Evolutionary conservation across 2,888 invertebrate species (phyloP).

Genomic region (Ochropleura plecta): DNA sequence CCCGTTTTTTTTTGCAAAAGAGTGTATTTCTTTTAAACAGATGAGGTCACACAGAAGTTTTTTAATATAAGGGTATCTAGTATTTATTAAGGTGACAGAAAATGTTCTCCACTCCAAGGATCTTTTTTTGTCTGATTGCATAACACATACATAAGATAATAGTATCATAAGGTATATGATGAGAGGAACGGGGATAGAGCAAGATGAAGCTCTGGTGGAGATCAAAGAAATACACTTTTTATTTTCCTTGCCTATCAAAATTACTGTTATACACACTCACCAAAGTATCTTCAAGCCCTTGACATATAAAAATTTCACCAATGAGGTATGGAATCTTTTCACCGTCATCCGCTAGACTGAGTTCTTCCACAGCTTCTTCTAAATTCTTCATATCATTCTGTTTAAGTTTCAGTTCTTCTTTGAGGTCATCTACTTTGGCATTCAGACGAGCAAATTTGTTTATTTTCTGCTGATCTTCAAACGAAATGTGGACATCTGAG

Average conservation of each 20-base stretch:
- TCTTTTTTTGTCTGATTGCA: background rate
- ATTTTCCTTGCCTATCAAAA: background rate
- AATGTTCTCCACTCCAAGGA: too few relatives aligned
- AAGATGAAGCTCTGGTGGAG: background rate
- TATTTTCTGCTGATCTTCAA: conserved; percentile 99
- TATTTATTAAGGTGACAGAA: too few relatives aligned
- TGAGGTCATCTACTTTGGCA: conserved; percentile 97
- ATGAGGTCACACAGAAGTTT: background rate
- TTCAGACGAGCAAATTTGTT: conserved; percentile 98
- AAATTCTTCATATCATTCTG: conserved; percentile 97
- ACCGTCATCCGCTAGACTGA: conserved; percentile 94
- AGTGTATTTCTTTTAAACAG: background rate
- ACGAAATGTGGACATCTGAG: conserved; percentile 98
- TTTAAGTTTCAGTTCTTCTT: conserved; percentile 96
- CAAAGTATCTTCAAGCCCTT: conserved; percentile 94
- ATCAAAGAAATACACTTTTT: background rate
- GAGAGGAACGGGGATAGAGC: background rate
- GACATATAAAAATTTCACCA: conserved; percentile 97
- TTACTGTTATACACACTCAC: conserved; percentile 80
- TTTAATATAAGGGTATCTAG: too few relatives aligned
- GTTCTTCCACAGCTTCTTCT: conserved; percentile 97
- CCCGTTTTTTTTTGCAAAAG: too few relatives aligned
- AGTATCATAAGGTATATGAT: background rate
- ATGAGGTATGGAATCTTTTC: conserved; percentile 95
- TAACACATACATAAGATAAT: background rate